Percentiles rank a stretch among this genome's conserved stretches.
Evolutionary conservation across 2,888 invertebrate species (phyloP).

Genomic region (Cheilosia variabilis): DNA sequence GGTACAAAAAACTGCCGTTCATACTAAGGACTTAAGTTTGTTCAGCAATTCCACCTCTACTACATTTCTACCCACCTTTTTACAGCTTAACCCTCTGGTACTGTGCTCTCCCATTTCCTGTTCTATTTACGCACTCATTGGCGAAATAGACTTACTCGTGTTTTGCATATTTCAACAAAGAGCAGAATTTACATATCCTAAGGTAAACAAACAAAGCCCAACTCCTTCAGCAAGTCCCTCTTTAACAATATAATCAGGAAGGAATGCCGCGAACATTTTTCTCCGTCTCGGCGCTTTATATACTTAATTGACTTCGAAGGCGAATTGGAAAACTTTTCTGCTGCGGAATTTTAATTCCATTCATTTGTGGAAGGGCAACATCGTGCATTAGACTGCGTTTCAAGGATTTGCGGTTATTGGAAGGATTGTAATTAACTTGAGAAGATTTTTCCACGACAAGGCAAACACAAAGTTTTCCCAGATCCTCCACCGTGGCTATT

Average conservation of each 20-base stretch:
- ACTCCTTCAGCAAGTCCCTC: background rate
- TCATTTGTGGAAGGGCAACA: constrained; percentile 8
- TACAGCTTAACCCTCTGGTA: background rate
- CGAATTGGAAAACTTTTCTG: constrained; percentile 39
- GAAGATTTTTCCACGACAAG: constrained; percentile 24
- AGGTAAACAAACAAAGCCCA: constrained; percentile 33
- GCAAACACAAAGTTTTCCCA: constrained; percentile 20
- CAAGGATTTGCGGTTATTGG: constrained; percentile 43
- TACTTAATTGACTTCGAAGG: constrained; percentile 48
- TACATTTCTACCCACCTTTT: background rate
- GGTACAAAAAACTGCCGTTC: no score
- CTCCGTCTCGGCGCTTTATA: constrained; percentile 10
- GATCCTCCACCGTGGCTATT: constrained; percentile 1
- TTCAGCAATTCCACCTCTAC: no score
- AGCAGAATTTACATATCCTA: constrained; percentile 25
- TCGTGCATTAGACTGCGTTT: constrained; percentile 23
- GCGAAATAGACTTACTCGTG: constrained; percentile 11
- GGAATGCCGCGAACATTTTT: background rate
- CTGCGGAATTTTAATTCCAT: constrained; percentile 46
- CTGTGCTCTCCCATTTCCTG: background rate
- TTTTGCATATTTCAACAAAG: constrained; percentile 40
- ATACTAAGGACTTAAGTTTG: no score
- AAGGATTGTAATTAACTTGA: constrained; percentile 48
- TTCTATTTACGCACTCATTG: background rate
- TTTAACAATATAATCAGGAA: background rate